Base-by-base conservation (phyloP, 2,888 invertebrate genomes). In the Drosophila borborema region DNA sequence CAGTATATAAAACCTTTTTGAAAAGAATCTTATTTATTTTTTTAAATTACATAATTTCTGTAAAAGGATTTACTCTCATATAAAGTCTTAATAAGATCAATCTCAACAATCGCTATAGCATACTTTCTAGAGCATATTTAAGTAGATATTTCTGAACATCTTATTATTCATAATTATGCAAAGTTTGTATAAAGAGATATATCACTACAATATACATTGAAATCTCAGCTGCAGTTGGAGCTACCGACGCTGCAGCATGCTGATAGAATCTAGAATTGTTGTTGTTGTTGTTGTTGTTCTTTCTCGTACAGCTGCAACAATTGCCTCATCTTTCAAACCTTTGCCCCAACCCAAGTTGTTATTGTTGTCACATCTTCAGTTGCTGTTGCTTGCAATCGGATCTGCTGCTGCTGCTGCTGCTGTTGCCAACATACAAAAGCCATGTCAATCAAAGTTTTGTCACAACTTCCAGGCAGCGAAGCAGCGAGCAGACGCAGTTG, bases 401-500 rank as follows among this genome's bases (percentile, higher is more conserved):
- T 75, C 64, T 65, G 53, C 34, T 74, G 65, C 60, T 63, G 46
- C 64, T 65, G 53, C 34, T 74, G 65, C 60, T 65, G 48, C 28
- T 74, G 70, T 56, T 65, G 77, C 61, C 77, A 71, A 81, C 80
- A 81, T 67, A 87, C 86, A 84, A 88, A 88, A 78, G 86, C 77
- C 71, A 77, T 89, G 89, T 85, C 85, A 85, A 85, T 85, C 85
- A 85, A 85, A 87, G 89, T 88, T 88, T 80, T 80, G 79, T 80
- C 78, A 81, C 79, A 81, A 71, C 68, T 73, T 49, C 63, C 60
- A 40, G 45, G 43, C 60, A 38, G 48, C 40, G 49, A 6, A 31
- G 51, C 41, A 41, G 65, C 40, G 3, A 38, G 51, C 41, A 41
- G 58, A 51, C 31, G 56, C 45, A 54, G 69, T 62, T 67, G 78